These are phyloP conservation scores for Poeciliopsis retropinna DNA, from an alignment of 2,113 vertebrate genomes.

Conservation along the genomic window DNA sequence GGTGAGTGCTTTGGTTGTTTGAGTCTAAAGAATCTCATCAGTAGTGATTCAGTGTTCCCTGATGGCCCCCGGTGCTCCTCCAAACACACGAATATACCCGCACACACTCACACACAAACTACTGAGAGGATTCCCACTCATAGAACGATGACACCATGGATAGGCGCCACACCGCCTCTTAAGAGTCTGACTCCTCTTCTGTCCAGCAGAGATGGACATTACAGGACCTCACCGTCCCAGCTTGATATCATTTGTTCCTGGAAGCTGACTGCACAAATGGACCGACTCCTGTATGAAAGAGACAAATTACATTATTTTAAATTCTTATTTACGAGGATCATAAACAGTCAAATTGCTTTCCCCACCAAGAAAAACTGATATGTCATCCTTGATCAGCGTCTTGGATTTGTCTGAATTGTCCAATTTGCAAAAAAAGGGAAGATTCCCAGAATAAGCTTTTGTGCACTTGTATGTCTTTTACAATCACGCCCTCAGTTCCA, in stretches of 20 bases:
- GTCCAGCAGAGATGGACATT: slow-evolving; percentile 55
- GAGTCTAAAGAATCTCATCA: slow-evolving; percentile 34
- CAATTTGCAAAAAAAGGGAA: slow-evolving; percentile 19
- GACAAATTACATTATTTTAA: slow-evolving; percentile 47
- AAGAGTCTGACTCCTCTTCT: slow-evolving; percentile 42
- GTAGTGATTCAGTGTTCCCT: slow-evolving; percentile 48
- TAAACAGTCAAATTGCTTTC: slow-evolving; percentile 11
- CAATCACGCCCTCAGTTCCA: slow-evolving; percentile 31
- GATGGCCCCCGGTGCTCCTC: neutral
- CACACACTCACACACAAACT: slow-evolving; percentile 18
- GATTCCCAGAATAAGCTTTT: slow-evolving; percentile 50
- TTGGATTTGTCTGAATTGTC: slow-evolving; percentile 26
- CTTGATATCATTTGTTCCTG: slow-evolving; percentile 66
- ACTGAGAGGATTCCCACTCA: slow-evolving; percentile 70
- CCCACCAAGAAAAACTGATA: slow-evolving; percentile 7
- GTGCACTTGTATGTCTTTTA: slow-evolving; percentile 5
- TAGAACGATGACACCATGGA: slow-evolving; percentile 65
- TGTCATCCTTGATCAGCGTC: slow-evolving; percentile 26
- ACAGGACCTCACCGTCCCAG: slow-evolving; percentile 36
- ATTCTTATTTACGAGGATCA: slow-evolving; percentile 31
- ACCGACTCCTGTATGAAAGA: slow-evolving; percentile 1
- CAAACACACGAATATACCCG: slow-evolving; percentile 15
- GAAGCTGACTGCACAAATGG: slow-evolving; percentile 50
- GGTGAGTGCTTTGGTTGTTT: slow-evolving; percentile 16
- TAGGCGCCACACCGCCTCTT: slow-evolving; percentile 71